These are phyloP conservation scores for Cyaniris semiargus DNA, from an alignment of 2,888 invertebrate species.

Conservation along the genomic window DNA sequence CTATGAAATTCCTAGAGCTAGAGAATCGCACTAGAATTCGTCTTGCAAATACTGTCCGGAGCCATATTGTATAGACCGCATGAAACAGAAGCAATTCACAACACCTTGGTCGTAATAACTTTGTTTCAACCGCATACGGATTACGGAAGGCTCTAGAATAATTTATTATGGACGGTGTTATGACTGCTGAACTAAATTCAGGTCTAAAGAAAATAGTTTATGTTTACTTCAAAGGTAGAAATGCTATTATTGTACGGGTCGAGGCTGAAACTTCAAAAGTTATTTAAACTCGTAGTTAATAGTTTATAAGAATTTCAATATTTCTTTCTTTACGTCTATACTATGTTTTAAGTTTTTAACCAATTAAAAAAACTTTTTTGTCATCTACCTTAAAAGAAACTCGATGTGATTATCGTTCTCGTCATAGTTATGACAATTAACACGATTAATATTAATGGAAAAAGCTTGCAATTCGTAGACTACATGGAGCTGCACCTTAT, in stretches of 20 bases:
- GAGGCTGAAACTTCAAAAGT: not conserved
- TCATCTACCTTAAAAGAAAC: not conserved
- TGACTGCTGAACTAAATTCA: slow-evolving; percentile 22
- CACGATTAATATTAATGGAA: not conserved
- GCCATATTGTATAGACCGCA: slow-evolving; percentile 17
- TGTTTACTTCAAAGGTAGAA: slow-evolving; percentile 39
- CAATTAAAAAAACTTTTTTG: not conserved
- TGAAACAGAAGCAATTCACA: slow-evolving; percentile 23
- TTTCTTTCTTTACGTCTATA: not conserved
- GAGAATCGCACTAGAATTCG: not conserved
- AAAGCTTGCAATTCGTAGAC: not conserved
- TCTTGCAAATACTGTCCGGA: slow-evolving; percentile 2
- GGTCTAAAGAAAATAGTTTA: slow-evolving; percentile 50
- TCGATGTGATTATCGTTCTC: no score
- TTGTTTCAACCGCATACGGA: slow-evolving; percentile 23
- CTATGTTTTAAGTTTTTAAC: not conserved
- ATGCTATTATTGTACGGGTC: not conserved
- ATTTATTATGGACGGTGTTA: slow-evolving; percentile 22
- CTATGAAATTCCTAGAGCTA: not conserved
- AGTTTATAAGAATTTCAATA: not conserved
- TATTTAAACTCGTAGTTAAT: not conserved
- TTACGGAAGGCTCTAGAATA: slow-evolving; percentile 22
- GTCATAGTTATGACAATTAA: no score
- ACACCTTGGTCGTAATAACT: slow-evolving; percentile 22
- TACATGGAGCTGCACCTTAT: not conserved